Evolutionary conservation across 2,797 vertebrate species (phyloP), one percentile per base, ranked within the genome.

Genomic region (Phoxinus dragarum): DNA sequence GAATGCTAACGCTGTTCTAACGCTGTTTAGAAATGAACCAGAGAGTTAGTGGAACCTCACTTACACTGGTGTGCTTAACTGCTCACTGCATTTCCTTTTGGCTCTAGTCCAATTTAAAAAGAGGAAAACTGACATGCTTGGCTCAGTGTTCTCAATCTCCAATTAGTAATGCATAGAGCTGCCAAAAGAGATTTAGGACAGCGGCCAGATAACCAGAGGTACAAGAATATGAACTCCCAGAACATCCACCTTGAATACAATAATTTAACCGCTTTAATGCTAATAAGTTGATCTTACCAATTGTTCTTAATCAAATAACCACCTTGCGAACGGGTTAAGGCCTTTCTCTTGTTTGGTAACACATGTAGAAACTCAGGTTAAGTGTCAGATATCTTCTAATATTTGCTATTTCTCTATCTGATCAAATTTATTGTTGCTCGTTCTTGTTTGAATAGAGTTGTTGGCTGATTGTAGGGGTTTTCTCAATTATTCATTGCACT

Each of bases 101-200:
- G 81, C 79, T 47, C 64, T 21, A 77, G 83, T 47, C 44, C 84
- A 76, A 54, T 84, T 80, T 86, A 84, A 71, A 64, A n/a, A 47
- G 61, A n/a, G 49, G 23, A 44, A 42, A 64, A 68, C 38, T 27
- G 64, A 40, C 44, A 23, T 72, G 59, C 44, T 81, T 72, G 61
- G 54, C 54, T 44, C 31, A 14, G 84, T 54, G 74, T 54, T 66
- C 61, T 88, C 64, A 3, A 61, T 40, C 17, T 83, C 54, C 21
- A 4, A 49, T 81, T 74, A 61, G 71, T 76, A 67, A 81, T 59
- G 59, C 61, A 68, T 49, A 76, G 40, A 14, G 1, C 40, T 54
- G 81, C 73, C 81, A 47, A 66, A 40, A 67, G 82, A 68, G 47
- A 86, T 88, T 84, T 47, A 52, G 54, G 36, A 81, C 66, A 56